These are phyloP conservation scores for Camptogramma bilineatum DNA, from an alignment of 2,888 invertebrate species.

Conservation along the genomic window DNA sequence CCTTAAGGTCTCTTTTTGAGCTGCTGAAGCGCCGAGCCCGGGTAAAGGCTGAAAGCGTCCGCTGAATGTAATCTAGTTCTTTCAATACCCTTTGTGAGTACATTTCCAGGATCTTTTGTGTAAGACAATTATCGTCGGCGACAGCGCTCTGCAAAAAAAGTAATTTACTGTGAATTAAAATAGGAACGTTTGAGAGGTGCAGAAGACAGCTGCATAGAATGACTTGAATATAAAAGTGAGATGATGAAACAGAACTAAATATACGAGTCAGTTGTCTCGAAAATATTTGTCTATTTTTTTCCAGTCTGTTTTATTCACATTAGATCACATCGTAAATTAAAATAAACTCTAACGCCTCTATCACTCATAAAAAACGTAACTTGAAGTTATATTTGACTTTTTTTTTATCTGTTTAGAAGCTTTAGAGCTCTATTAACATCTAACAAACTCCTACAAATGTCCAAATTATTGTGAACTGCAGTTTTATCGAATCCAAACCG, in stretches of 20 bases:
- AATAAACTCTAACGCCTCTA: too few relatives aligned
- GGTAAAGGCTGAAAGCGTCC: constrained; percentile 41
- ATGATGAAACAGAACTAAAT: constrained; percentile 10
- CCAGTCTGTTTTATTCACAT: too few relatives aligned
- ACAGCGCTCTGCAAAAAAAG: constrained; percentile 66
- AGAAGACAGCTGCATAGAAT: constrained; percentile 40
- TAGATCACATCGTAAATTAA: too few relatives aligned
- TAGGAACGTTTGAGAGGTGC: constrained; percentile 49
- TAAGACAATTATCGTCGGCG: constrained; percentile 77
- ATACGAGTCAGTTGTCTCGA: neutral
- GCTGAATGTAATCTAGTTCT: constrained; percentile 76
- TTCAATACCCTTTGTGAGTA: constrained; percentile 76
- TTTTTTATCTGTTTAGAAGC: too few relatives aligned
- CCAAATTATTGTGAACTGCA: too few relatives aligned
- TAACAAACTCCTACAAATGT: too few relatives aligned
- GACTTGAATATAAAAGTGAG: constrained; percentile 15
- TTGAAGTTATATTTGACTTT: too few relatives aligned
- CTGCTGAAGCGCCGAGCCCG: constrained; percentile 1
- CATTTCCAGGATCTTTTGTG: constrained; percentile 73
- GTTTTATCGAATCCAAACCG: too few relatives aligned
- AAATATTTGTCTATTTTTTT: neutral
- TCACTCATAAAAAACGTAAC: too few relatives aligned
- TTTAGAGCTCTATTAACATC: too few relatives aligned
- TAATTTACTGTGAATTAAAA: constrained; percentile 64
- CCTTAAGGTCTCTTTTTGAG: constrained; percentile 31